Conservation (phyloP, 23 tunicate genomes). For the Botrylloides violaceus region DNA sequence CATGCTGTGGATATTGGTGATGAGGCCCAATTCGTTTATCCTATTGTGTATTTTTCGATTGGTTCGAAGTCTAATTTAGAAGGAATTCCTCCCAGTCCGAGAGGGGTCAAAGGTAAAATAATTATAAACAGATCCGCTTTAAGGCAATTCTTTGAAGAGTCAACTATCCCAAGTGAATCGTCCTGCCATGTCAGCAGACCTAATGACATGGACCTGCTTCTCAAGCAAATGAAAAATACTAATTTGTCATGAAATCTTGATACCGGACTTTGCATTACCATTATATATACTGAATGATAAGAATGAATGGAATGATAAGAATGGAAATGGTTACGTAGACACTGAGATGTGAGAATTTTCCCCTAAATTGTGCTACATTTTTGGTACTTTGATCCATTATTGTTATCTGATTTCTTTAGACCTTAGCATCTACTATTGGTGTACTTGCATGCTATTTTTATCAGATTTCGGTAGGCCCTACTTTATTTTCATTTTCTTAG, state of each 20-base stretch:
- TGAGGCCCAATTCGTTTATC: not conserved
- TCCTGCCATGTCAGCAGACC: not conserved
- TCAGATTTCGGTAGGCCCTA: too few species aligned
- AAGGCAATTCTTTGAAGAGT: not conserved
- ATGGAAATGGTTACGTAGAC: too few species aligned
- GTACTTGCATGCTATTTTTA: too few species aligned
- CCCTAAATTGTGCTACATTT: too few species aligned
- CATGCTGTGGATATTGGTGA: not conserved
- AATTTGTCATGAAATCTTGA: not conserved
- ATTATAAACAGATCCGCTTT: not conserved
- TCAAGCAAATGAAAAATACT: not conserved
- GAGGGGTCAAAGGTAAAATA: not conserved
- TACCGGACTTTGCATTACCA: too few species aligned
- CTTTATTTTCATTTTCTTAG: too few species aligned
- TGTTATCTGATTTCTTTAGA: too few species aligned
- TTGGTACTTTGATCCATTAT: too few species aligned
- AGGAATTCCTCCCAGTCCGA: not conserved
- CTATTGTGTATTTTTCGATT: not conserved
- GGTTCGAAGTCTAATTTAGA: conserved; percentile 9
- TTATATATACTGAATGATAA: too few species aligned
- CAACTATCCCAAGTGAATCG: not conserved
- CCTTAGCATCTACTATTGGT: too few species aligned
- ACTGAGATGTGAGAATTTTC: too few species aligned
- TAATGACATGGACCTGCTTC: not conserved
- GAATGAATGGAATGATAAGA: too few species aligned